Evolutionary conservation across 53 echinoderm and acorn worm genomes (phyloP).

Genomic region (Temnopleurus reevesii): DNA sequence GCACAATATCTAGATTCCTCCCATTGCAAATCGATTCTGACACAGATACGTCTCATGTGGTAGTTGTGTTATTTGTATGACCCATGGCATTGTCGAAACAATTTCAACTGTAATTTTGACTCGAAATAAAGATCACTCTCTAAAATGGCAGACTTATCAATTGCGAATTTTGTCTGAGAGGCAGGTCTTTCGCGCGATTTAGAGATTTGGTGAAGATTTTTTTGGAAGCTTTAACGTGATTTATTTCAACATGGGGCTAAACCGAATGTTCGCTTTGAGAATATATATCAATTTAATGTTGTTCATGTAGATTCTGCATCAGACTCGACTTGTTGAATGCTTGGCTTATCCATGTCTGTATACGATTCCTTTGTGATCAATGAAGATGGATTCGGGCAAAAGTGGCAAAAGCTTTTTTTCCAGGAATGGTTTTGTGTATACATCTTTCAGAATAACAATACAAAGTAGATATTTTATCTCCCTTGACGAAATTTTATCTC

Average conservation of each 20-base stretch:
- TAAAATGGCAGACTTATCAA: not conserved
- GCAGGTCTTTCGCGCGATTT: not conserved
- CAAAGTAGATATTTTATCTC: too few relatives aligned
- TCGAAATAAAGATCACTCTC: not conserved
- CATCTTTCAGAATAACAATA: too few relatives aligned
- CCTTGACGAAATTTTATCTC: too few relatives aligned
- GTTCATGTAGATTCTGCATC: too few relatives aligned
- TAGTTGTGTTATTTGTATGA: not conserved
- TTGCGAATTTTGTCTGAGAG: not conserved
- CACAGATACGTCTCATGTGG: not conserved
- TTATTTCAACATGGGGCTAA: not conserved
- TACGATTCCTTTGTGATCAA: too few relatives aligned
- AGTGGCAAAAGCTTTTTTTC: too few relatives aligned
- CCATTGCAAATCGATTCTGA: not conserved
- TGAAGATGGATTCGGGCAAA: too few relatives aligned
- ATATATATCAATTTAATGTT: too few relatives aligned
- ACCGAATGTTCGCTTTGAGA: not conserved
- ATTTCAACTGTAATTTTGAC: not conserved
- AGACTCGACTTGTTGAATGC: too few relatives aligned
- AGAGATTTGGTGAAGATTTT: not conserved
- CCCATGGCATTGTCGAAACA: constrained; percentile 8
- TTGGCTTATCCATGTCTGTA: too few relatives aligned
- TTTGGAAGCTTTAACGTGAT: not conserved
- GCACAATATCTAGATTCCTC: not conserved
- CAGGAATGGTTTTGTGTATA: too few relatives aligned